These are phyloP conservation scores for Cerastis leucographa DNA, from an alignment of 2,888 invertebrate species.

Conservation along the genomic window DNA sequence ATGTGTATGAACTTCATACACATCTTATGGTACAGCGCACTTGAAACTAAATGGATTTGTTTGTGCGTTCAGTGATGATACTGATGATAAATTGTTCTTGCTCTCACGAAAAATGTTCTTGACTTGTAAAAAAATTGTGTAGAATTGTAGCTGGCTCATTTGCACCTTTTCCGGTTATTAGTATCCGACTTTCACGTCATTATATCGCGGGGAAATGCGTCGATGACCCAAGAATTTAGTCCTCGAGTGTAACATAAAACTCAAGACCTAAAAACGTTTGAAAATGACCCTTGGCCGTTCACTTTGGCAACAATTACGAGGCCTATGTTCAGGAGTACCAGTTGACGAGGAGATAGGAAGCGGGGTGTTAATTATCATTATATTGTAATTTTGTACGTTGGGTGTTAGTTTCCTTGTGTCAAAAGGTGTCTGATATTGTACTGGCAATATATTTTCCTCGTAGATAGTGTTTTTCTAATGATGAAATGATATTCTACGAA, in stretches of 20 bases:
- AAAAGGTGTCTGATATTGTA: constrained; percentile 4
- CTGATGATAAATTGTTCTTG: not conserved
- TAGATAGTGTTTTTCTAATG: not conserved
- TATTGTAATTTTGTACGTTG: constrained; percentile 29
- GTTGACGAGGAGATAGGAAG: constrained; percentile 37
- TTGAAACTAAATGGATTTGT: constrained; percentile 13
- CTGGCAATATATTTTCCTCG: not conserved
- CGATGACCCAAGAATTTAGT: not conserved
- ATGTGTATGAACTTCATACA: constrained; percentile 5
- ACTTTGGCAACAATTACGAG: constrained; percentile 38
- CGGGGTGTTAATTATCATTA: constrained; percentile 28
- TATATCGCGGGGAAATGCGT: not conserved
- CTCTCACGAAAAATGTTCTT: not conserved
- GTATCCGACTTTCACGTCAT: not conserved
- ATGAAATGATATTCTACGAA: not conserved
- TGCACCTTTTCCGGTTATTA: not conserved
- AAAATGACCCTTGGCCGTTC: not conserved
- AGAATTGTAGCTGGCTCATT: not conserved
- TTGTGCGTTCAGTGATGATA: constrained; percentile 6
- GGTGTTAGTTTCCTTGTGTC: not conserved
- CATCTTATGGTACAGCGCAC: constrained; percentile 1
- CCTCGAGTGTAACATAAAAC: not conserved
- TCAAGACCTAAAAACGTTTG: not conserved
- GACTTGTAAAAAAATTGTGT: not conserved
- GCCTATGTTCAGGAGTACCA: constrained; percentile 19